phyloP scores from a whole-genome alignment of 2,888 invertebrate genomes.

The Apoda limacodes region DNA sequence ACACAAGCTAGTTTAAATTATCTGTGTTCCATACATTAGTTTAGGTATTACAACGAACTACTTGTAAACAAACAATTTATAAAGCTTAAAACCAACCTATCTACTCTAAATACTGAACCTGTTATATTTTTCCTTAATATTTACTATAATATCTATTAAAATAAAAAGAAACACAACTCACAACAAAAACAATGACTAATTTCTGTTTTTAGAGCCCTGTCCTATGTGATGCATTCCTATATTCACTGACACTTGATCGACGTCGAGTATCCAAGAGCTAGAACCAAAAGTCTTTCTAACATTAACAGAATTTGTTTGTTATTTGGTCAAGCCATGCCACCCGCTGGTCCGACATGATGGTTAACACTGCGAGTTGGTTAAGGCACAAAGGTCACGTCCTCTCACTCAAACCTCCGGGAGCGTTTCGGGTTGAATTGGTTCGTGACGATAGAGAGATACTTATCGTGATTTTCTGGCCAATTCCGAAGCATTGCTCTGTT shows the following conservation, averaged over 20 bases:
- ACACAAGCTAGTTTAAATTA: too few species aligned
- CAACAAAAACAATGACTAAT: too few species aligned
- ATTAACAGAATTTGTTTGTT: constrained; percentile 36
- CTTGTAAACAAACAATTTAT: too few species aligned
- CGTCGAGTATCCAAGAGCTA: constrained; percentile 46
- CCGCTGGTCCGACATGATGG: constrained; percentile 58
- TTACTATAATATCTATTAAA: too few species aligned
- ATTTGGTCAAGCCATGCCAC: constrained; percentile 45
- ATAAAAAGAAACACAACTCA: too few species aligned
- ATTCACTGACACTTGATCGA: constrained; percentile 61
- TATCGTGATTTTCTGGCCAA: constrained; percentile 68
- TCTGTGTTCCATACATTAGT: too few species aligned
- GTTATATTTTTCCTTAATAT: too few species aligned
- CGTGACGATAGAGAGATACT: constrained; percentile 65
- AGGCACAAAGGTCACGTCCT: constrained; percentile 60
- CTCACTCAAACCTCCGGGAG: constrained; percentile 63
- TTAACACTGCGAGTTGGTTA: constrained; percentile 59
- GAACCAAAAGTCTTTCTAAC: constrained; percentile 26
- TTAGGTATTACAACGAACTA: too few species aligned
- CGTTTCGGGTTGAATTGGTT: constrained; percentile 59
- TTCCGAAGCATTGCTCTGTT: constrained; percentile 53
- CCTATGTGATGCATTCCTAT: too few species aligned
- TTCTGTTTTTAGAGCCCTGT: too few species aligned
- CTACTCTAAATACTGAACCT: too few species aligned
- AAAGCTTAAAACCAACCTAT: too few species aligned